Evolutionary conservation across 37 sponge, comb jelly and placozoan species (phyloP), one percentile per base, ranked within the genome.

Genomic region (Ephydatia muelleri): DNA sequence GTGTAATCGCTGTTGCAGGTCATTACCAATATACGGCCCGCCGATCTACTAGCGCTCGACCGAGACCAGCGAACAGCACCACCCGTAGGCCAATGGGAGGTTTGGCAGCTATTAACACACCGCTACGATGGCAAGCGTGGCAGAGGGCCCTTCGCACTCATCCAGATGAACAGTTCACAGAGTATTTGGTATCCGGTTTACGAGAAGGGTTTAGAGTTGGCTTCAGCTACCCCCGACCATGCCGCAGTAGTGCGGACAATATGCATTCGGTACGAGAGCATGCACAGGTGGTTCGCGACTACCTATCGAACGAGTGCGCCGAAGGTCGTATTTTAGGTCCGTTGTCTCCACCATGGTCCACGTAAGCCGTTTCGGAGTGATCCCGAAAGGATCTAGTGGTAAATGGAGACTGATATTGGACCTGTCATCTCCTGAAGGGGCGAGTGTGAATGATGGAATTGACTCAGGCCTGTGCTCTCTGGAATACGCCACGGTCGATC

Each of bases 341-440:
- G 34, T 66, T 80, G 34, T 33, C 33, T 32, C 80, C 69, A 65
- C 23, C 77, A 38, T 29, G 40, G 43, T 77, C 57, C 83, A 83
- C 49, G 40, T 72, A 33, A 73, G 83, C 73, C 74, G 49, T 1
- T 83, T 83, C 49, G 83, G 83, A 34, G 83, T 83, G 9, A 83
- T 83, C 34, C 83, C 83, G 0, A 83, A 83, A 38, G 73, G 73
- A 48, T 29, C 71, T 0, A 36, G 16, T 64, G 68, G 78, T 8
- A 76, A 78, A 28, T 84, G 85, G 78, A 73, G 78, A 13, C 70
- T 84, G 29, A 84, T 84, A 27, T 21, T 84, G 14, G 85, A 84
- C 30, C 85, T 77, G 37, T 84, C 85, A 14, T 27, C 68, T 0
- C 85, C 85, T 38, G 49, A 67, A 26, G 78, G 77, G 21, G 40